A percentile compares a stretch with the other conserved stretches of the same genome.
These are phyloP conservation scores for Meriones unguiculatus DNA, from an alignment of 2,113 vertebrate species.

Conservation along the genomic window DNA sequence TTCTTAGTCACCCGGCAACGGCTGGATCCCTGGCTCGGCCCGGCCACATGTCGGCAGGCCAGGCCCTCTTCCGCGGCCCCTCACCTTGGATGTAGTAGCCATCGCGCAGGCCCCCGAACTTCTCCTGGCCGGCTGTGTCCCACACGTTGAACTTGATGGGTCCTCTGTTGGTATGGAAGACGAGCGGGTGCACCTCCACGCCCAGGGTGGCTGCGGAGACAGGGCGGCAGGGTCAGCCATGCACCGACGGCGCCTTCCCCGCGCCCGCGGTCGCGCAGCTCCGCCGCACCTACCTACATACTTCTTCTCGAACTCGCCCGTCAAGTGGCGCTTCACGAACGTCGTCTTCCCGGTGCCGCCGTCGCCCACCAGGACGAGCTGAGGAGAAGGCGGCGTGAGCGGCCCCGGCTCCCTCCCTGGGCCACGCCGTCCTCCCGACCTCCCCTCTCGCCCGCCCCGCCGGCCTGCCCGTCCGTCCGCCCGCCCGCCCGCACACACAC, in stretches of 20 bases:
- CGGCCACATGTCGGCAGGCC: not conserved
- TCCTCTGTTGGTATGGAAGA: constrained; percentile 98
- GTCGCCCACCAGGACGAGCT: constrained; percentile 96
- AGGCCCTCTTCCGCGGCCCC: not conserved
- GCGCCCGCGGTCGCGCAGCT: not conserved
- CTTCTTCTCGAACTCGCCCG: constrained; percentile 99
- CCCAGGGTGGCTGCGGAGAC: constrained; percentile 92
- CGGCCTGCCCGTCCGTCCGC: accelerated
- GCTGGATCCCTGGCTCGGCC: not conserved
- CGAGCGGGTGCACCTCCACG: constrained; percentile 97
- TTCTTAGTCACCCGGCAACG: not conserved
- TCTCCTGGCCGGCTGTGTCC: constrained; percentile 99
- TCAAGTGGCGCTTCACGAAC: constrained; percentile 98
- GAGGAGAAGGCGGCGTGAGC: not conserved
- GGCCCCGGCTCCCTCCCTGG: not conserved
- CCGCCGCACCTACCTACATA: constrained; percentile 94
- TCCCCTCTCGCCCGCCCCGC: too few species aligned
- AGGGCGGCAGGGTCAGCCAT: not conserved
- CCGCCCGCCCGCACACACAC: constrained; percentile 75
- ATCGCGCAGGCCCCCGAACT: constrained; percentile 97
- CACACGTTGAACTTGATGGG: constrained; percentile 98
- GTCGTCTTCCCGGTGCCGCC: constrained; percentile 99
- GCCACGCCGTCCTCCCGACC: not conserved
- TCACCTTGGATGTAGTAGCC: constrained; percentile 99
- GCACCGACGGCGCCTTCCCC: not conserved